phyloP scores from a whole-genome alignment of 2,113 vertebrate species.

The Pteropus alecto region DNA sequence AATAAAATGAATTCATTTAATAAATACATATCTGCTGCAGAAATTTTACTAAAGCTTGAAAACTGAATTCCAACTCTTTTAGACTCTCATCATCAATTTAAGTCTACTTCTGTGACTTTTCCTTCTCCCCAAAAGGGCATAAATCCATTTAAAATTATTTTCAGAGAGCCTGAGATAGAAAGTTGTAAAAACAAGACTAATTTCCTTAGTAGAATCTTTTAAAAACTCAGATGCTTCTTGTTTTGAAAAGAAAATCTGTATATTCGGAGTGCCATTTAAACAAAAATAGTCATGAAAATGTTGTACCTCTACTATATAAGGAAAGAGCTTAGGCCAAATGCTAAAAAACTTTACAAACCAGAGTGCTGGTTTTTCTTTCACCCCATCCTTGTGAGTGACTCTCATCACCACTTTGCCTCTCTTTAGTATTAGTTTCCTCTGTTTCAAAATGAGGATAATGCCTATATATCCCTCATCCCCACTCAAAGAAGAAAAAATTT shows the following conservation, averaged over 20 bases:
- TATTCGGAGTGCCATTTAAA: neutral
- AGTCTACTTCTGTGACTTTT: constrained; percentile 13
- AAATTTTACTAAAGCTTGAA: neutral
- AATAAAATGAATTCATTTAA: neutral
- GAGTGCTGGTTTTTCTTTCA: neutral
- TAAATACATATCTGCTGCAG: neutral
- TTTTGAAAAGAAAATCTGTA: constrained; percentile 27
- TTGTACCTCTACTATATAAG: neutral
- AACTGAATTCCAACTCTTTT: neutral
- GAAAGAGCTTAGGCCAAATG: neutral
- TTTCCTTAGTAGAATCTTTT: neutral
- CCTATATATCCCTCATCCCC: neutral
- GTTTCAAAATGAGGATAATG: neutral
- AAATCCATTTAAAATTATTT: constrained; percentile 40
- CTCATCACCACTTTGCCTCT: neutral
- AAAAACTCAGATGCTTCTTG: constrained; percentile 44
- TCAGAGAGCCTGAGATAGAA: neutral
- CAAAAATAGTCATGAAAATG: neutral
- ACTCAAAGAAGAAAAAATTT: neutral
- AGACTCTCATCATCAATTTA: neutral
- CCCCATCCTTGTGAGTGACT: neutral
- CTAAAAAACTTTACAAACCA: neutral
- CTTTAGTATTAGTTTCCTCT: neutral
- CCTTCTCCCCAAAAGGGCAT: neutral
- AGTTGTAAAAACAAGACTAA: constrained; percentile 25